A percentile compares a stretch with the other conserved stretches of the same genome.
Evolutionary conservation across 2,888 invertebrate species (phyloP).

Genomic region (Bimastos eiseni): DNA sequence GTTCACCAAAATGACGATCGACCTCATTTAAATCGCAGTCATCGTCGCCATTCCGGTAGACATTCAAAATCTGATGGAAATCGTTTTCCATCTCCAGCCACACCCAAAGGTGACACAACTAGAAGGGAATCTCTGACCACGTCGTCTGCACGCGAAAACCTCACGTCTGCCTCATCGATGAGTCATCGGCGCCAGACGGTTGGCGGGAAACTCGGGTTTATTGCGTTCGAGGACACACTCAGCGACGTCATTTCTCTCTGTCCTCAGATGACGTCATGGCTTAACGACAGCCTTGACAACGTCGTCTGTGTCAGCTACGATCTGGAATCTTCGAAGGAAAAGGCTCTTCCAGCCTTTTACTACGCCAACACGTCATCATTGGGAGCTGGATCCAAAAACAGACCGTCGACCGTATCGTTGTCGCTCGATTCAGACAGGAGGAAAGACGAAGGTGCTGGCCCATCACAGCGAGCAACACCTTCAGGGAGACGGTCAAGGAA

Average conservation of each 20-base stretch:
- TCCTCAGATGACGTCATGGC: conserved; percentile 6
- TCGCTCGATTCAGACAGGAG: background rate
- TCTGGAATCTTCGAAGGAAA: conserved; percentile 5
- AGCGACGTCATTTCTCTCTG: background rate
- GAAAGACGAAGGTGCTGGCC: background rate
- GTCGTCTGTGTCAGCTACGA: background rate
- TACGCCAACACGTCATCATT: background rate
- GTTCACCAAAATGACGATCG: background rate
- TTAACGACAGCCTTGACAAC: conserved; percentile 6
- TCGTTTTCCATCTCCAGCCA: background rate
- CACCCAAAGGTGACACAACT: background rate
- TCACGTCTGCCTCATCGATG: background rate
- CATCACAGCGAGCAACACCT: background rate
- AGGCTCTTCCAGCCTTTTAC: background rate
- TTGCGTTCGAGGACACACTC: background rate
- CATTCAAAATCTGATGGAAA: background rate
- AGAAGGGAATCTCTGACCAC: background rate
- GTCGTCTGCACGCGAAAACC: background rate
- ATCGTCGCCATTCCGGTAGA: background rate
- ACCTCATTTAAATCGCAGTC: background rate
- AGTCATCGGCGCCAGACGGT: background rate
- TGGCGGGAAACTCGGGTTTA: background rate
- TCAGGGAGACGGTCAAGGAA: background rate
- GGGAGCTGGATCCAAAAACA: background rate
- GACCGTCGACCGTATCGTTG: background rate